Evolutionary conservation across 2,888 invertebrate genomes (phyloP).

Genomic region (Teinopalpus imperialis): DNA sequence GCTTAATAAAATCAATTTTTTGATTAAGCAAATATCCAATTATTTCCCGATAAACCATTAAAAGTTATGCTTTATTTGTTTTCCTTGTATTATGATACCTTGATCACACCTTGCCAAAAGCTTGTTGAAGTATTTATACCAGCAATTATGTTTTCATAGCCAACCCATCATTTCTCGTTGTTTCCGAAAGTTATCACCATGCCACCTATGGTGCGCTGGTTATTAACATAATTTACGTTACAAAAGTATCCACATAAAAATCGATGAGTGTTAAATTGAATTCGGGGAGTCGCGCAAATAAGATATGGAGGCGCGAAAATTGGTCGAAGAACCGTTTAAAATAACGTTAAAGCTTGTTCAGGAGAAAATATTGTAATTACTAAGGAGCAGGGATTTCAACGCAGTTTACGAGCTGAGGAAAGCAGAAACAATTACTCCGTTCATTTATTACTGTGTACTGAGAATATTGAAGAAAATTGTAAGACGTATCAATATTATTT

Average conservation of each 20-base stretch:
- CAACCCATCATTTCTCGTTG: conserved; percentile 52
- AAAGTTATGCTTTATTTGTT: conserved; percentile 24
- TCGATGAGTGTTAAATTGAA: conserved; percentile 79
- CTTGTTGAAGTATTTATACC: conserved; percentile 46
- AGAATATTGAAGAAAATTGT: conserved; percentile 44
- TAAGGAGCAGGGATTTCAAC: conserved; percentile 38
- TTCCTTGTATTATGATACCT: conserved; percentile 19
- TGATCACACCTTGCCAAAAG: conserved; percentile 27
- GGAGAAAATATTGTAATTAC: conserved; percentile 73
- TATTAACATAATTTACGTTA: conserved; percentile 70
- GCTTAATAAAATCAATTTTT: not conserved
- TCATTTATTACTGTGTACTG: conserved; percentile 49
- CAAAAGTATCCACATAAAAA: conserved; percentile 61
- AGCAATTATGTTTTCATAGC: conserved; percentile 58
- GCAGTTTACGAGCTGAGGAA: conserved; percentile 67
- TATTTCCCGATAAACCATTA: conserved; percentile 3
- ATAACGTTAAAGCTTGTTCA: conserved; percentile 72
- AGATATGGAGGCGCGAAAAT: conserved; percentile 75
- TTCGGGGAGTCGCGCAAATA: conserved; percentile 73
- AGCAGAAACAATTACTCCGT: conserved; percentile 51
- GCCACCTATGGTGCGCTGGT: conserved; percentile 57
- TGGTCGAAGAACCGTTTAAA: conserved; percentile 71
- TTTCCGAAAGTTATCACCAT: conserved; percentile 60
- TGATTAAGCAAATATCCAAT: no score
- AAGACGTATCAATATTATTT: conserved; percentile 29